Base-by-base conservation (phyloP, 2,888 invertebrate species). In the Tryphoninae sp. region DNA sequence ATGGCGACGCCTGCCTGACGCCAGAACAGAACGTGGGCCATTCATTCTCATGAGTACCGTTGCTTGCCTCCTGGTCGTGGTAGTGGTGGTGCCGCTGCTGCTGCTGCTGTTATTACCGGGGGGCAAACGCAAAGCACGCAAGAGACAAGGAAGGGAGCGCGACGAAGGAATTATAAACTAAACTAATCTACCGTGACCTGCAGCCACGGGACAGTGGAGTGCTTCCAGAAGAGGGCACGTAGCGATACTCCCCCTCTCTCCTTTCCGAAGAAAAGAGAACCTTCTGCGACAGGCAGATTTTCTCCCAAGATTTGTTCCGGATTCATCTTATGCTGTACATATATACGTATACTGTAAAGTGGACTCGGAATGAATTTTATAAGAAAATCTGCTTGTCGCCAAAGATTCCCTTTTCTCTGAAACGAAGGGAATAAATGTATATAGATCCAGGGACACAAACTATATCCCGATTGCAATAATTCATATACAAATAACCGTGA, bases 141-240 rank as follows among this genome's bases (percentile, higher is more conserved):
- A 82, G 74, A 69, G 78, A 16, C 19, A 55, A 19, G 19, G 19
- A 16, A 55, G 55, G 22, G 58, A 68, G 59, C 42, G 83, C 83
- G 82, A 83, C 82, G 83, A 85, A 84, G 84, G 86, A 88, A 88
- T 88, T 88, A 88, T 88, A 87, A 88, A 88, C 87, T 88, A 88
- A 88, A 88, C 88, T 88, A 88, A 88, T 88, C 86, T 88, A 86
- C 84, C 79, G 78, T 68, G 71, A 69, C 79, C 69, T 61, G 59
- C 45, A 71, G 74, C 45, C 26, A 13, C 49, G 69, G 65, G 77
- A 71, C n/a, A 72, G 71, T 76, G 75, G 49, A 65, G 49, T 49
- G 71, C 19, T 67, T 49, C 45, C 71, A 33, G 19, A 40, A n/a
- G 45, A n/a, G 33, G 62, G 11, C 61, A 71, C 55, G 67, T 64